Evolutionary conservation across 2,888 invertebrate genomes (phyloP).

Genomic region (Sacculina carcini): DNA sequence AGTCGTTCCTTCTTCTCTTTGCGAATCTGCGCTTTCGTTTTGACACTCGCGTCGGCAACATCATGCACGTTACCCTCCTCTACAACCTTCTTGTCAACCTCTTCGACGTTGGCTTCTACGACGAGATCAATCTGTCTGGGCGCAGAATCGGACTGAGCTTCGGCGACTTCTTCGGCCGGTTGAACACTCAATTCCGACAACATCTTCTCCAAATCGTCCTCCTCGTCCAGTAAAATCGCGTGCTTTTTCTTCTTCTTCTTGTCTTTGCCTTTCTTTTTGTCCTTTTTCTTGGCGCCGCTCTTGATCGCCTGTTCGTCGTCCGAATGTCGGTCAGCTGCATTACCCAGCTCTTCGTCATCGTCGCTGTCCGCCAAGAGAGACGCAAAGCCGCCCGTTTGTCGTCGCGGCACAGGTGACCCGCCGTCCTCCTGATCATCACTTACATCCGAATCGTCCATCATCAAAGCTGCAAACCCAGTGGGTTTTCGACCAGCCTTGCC

Average conservation of each 20-base stretch:
- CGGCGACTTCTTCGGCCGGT: slow-evolving; percentile 11
- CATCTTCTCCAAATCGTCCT: slow-evolving; percentile 52
- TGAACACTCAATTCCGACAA: slow-evolving; percentile 57
- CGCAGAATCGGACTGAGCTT: background rate
- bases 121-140: slow-evolving; percentile 6
- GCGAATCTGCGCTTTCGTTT: slow-evolving; percentile 63
- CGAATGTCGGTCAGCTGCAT: background rate
- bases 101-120: slow-evolving; percentile 5
- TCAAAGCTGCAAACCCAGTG: slow-evolving; percentile 11
- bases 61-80: slow-evolving; percentile 24
- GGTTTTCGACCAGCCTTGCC: background rate
- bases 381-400: slow-evolving; percentile 16
- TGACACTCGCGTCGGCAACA: slow-evolving; percentile 32
- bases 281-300: slow-evolving; percentile 11
- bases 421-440: too few species aligned
- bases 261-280: slow-evolving; percentile 13
- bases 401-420: slow-evolving; percentile 16
- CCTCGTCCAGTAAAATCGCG: slow-evolving; percentile 37
- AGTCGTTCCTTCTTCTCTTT: slow-evolving; percentile 51
- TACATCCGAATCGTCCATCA: slow-evolving; percentile 12
- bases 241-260: slow-evolving; percentile 25
- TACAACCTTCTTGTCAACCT: slow-evolving; percentile 18
- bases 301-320: slow-evolving; percentile 4
- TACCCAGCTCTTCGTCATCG: background rate
- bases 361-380: background rate